Conservation (phyloP, 1,140 invertebrate genomes). For the Platyscapa corneri region DNA sequence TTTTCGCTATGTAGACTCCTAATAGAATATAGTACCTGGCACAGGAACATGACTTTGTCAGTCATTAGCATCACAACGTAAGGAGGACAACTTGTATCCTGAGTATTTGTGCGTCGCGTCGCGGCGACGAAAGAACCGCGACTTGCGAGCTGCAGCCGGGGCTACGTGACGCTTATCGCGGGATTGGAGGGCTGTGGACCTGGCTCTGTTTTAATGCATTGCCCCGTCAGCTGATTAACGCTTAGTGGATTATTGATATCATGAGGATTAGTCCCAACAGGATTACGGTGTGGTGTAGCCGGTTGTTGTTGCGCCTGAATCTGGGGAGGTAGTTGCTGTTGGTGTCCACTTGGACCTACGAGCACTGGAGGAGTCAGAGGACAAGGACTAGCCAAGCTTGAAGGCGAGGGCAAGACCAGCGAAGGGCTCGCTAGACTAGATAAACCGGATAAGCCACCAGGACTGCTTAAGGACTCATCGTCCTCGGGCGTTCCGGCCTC, state of each 20-base stretch:
- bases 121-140: not conserved
- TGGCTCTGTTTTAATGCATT: constrained; percentile 78
- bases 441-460: constrained; percentile 83
- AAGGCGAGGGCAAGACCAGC: constrained; percentile 80
- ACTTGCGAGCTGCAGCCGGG: constrained; percentile 55
- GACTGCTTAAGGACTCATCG: constrained; percentile 85
- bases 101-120: constrained; percentile 72
- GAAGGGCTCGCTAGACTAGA: constrained; percentile 86
- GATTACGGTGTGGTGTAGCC: constrained; percentile 79
- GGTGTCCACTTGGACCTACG: constrained; percentile 40
- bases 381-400: constrained; percentile 80
- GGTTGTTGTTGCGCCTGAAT: constrained; percentile 54
- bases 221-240: constrained; percentile 89
- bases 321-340: constrained; percentile 27
- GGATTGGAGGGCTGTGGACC: constrained; percentile 74
- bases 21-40: constrained; percentile 75
- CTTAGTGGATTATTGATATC: constrained; percentile 93
- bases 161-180: constrained; percentile 79
- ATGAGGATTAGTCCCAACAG: constrained; percentile 91
- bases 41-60: constrained; percentile 75
- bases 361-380: constrained; percentile 72
- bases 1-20: constrained; percentile 65
- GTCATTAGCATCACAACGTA: constrained; percentile 76
- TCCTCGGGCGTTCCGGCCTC: constrained; percentile 81
- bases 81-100: constrained; percentile 69